A percentile compares a stretch with the other conserved stretches of the same genome.
These are phyloP conservation scores for Vanessa tameamea DNA, from an alignment of 1,140 invertebrate species.

Conservation along the genomic window DNA sequence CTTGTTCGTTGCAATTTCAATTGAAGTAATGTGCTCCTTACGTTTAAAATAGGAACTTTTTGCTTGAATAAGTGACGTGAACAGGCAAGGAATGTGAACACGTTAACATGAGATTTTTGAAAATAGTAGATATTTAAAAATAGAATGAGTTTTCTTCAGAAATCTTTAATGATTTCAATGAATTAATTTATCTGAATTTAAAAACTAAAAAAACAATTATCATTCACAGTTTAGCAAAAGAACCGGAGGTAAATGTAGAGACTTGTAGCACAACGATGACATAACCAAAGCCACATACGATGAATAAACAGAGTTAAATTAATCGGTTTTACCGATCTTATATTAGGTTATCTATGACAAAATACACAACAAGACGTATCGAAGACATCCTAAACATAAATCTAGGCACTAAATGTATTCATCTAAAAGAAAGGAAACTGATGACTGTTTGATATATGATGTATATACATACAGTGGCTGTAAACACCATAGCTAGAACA, in stretches of 20 bases:
- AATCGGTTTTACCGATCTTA: neutral
- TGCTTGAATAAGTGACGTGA: neutral
- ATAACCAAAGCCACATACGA: slow-evolving; percentile 13
- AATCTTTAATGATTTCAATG: too few relatives aligned
- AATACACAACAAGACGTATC: neutral
- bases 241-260: neutral
- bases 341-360: neutral
- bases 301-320: neutral
- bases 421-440: slow-evolving; percentile 11
- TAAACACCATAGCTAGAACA: slow-evolving; percentile 21
- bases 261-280: slow-evolving; percentile 7
- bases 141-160: too few relatives aligned
- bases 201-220: neutral
- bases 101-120: neutral
- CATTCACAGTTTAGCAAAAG: neutral
- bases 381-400: slow-evolving; percentile 1
- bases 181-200: too few relatives aligned
- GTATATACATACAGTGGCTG: slow-evolving; percentile 25
- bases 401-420: slow-evolving; percentile 4
- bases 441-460: neutral
- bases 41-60: neutral
- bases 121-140: neutral
- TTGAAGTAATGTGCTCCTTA: neutral
- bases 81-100: neutral
- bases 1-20: neutral